Evolutionary conservation across 2,888 invertebrate genomes (phyloP), one percentile per base, ranked within the genome.

Genomic region (Eilema sororculum): DNA sequence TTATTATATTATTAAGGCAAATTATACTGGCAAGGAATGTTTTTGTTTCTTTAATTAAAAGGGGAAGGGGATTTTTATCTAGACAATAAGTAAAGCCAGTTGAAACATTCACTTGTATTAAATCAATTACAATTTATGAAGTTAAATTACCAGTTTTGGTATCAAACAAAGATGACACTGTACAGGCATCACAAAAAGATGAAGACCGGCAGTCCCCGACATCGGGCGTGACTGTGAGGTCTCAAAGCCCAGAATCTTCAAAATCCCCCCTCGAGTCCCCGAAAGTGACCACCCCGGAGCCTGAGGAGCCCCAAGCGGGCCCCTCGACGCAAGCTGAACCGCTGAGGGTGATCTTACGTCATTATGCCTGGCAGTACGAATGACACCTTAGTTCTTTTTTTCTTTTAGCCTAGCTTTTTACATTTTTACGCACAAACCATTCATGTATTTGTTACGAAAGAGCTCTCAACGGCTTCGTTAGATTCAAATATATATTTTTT

Each of bases 291-390:
- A 83, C 81, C 72, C 83, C 87, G 57, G 81, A 72, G 79, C 79
- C 89, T 72, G 87, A 84, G 85, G 91, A 90, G 85, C 89, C 93
- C 84, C 87, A 87, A 86, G 86, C 91, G 80, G 93, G 93, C 72
- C 86, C 92, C 87, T 93, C 94, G 71, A 79, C 87, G 72, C 86
- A 84, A 81, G 76, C 91, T 78, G 90, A 93, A 89, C 82, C 91
- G 91, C 87, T 90, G 92, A 93, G 90, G 95, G 95, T 95, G 95
- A 95, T 89, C 92, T 91, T 90, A 90, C 92, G 90, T 91, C 93
- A 90, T 91, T 94, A 91, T 94, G 94, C 94, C 95, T 94, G 94
- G 95, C 94, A 92, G 94, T 94, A 95, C 94, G 94, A 94, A 92
- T 91, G 91, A 94, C 95, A 94, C 94, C 90, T 85, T 93, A 93